Base-by-base conservation (phyloP, 2,797 vertebrate species). In the Australoheros facetus region DNA sequence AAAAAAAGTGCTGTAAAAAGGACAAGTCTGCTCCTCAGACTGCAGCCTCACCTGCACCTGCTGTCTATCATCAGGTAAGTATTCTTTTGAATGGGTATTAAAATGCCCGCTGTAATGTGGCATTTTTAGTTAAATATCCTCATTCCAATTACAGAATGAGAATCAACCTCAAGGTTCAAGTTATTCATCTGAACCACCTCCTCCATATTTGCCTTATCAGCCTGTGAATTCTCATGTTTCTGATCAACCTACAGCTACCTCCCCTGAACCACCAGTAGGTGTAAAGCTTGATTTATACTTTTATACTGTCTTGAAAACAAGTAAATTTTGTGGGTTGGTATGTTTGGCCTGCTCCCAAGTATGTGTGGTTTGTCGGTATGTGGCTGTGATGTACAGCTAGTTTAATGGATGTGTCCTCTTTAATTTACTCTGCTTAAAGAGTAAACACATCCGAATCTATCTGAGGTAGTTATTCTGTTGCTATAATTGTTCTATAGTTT, bases 51-150 rank as follows among this genome's bases (percentile, higher is more conserved):
- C 21, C 39, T 5, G 19, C 78, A 55, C 30, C 72, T 42, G 8
- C 37, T 13, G n/a, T 57, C 2, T 32, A 58, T 83, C 7, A 79
- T 70, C 82, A 76, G 66, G 92, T 89, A 78, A 79, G 88, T 85
- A 60, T 39, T 16, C 30, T n/a, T 2, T 70, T 21, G 58, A 81
- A 26, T 34, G 2, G 0, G 16, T 30, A 30, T 19, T 64, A 53
- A 37, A 37, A 72, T 5, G 75, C 11, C 4, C 32, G 13, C 16
- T 51, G 16, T 28, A 10, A 19, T 45, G 9, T 39, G 3, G 23
- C 8, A 23, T 12, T 53, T 80, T 55, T 9, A 73, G 56, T 37
- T 73, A 16, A 60, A n/a, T 53, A 9, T 81, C 2, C 1, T 66
- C 2, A 5, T 30, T 84, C 11, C 8, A 54, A 23, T 75, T 72